Conservation (phyloP, 2,888 invertebrate species). For the Hypolimnas misippus region DNA sequence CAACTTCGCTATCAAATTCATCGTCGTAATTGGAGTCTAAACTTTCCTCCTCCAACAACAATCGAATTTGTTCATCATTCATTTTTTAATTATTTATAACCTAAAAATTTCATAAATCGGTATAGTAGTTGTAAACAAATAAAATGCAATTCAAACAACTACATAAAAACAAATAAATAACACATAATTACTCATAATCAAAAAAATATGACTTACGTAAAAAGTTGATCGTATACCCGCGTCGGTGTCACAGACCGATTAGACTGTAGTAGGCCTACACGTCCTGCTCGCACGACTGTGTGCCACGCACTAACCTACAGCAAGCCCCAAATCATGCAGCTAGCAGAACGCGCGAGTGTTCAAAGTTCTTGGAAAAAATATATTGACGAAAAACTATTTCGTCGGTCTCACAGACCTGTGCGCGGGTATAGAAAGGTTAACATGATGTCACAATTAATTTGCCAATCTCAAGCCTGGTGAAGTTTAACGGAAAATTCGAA, state of each 20-base stretch:
- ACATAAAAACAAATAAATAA: not conserved
- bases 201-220: constrained; percentile 15
- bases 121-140: too few species aligned
- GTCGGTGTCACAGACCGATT: too few species aligned
- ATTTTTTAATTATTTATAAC: not conserved
- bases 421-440: too few species aligned
- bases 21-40: constrained; percentile 29
- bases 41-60: constrained; percentile 25
- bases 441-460: too few species aligned
- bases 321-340: constrained; percentile 1
- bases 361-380: too few species aligned
- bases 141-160: not conserved
- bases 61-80: constrained; percentile 21
- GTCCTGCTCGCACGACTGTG: constrained; percentile 3
- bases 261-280: not conserved
- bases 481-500: too few species aligned
- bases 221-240: constrained; percentile 1
- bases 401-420: too few species aligned
- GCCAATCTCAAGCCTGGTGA: too few species aligned
- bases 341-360: too few species aligned
- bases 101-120: not conserved
- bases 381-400: too few species aligned
- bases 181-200: not conserved
- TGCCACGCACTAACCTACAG: constrained; percentile 8
- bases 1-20: constrained; percentile 32